These are phyloP conservation scores for Micoletzkya japonica DNA, from an alignment of 2,888 invertebrate species.

Conservation along the genomic window DNA sequence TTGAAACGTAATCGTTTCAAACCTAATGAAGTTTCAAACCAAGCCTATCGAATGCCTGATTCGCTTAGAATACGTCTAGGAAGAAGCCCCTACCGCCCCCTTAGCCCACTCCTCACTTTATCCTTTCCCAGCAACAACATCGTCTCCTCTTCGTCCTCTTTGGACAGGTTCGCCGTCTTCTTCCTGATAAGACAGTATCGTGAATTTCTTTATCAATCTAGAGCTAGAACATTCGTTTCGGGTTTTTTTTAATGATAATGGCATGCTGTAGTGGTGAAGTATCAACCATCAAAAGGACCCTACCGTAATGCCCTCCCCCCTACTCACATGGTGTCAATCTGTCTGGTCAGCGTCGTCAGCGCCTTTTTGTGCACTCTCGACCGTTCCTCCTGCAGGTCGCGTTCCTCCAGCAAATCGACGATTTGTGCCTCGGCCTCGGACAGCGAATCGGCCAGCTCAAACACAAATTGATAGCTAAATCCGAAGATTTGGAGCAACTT, in stretches of 20 bases:
- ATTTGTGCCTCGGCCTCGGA: conserved; percentile 38
- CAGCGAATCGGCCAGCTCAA: neutral
- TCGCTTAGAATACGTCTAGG: no score
- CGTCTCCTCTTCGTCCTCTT: conserved; percentile 38
- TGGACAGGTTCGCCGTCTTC: conserved; percentile 14
- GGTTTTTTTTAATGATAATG: neutral
- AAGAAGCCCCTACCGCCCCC: neutral
- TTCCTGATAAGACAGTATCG: conserved; percentile 28
- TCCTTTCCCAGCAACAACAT: conserved; percentile 45
- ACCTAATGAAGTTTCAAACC: no score
- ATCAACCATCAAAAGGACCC: conserved; percentile 7
- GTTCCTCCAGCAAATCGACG: conserved; percentile 49
- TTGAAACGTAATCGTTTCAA: no score
- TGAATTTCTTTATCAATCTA: neutral
- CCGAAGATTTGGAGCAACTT: no score
- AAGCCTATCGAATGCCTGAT: no score
- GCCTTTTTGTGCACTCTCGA: conserved; percentile 44
- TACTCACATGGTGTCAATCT: conserved; percentile 52
- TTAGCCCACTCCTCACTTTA: conserved; percentile 15
- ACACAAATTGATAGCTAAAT: no score
- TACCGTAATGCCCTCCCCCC: no score
- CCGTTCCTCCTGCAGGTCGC: conserved; percentile 42
- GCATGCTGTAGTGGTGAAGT: neutral
- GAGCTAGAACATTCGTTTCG: neutral
- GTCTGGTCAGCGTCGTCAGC: conserved; percentile 51